Conservation (phyloP, 2,797 vertebrate genomes). For the Perodicticus potto region DNA sequence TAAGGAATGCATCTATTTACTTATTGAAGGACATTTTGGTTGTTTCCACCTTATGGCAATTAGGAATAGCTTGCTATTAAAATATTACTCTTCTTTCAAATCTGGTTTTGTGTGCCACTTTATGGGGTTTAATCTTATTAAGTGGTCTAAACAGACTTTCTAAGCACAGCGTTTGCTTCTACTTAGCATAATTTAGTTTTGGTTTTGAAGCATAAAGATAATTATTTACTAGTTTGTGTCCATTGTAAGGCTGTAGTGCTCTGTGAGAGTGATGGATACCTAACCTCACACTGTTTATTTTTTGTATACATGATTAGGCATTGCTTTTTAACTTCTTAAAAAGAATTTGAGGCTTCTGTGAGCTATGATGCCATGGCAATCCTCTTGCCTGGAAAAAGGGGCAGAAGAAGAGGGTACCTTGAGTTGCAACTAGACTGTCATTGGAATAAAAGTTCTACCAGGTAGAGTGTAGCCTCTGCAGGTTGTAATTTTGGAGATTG, state of each 20-base stretch:
- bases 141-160: slow-evolving; percentile 17
- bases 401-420: background rate
- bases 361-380: no score
- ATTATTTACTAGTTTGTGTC: slow-evolving; percentile 48
- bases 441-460: slow-evolving; percentile 46
- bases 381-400: background rate
- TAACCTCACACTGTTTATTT: slow-evolving; percentile 47
- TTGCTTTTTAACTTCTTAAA: slow-evolving; percentile 53
- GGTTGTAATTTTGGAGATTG: slow-evolving; percentile 29
- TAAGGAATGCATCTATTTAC: background rate
- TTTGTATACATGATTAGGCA: slow-evolving; percentile 9
- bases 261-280: background rate
- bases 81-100: slow-evolving; percentile 31
- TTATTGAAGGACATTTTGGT: slow-evolving; percentile 21
- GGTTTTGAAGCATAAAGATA: slow-evolving; percentile 48
- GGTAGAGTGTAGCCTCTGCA: background rate
- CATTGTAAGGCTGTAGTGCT: background rate
- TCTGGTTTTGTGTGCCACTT: slow-evolving; percentile 31
- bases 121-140: slow-evolving; percentile 1
- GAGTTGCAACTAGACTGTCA: slow-evolving; percentile 37
- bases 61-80: slow-evolving; percentile 10
- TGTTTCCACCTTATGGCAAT: background rate
- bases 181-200: slow-evolving; percentile 31
- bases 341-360: no score
- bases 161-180: slow-evolving; percentile 4